These are phyloP conservation scores for Eupithecia abbreviata DNA, from an alignment of 2,888 invertebrate species.

Conservation along the genomic window DNA sequence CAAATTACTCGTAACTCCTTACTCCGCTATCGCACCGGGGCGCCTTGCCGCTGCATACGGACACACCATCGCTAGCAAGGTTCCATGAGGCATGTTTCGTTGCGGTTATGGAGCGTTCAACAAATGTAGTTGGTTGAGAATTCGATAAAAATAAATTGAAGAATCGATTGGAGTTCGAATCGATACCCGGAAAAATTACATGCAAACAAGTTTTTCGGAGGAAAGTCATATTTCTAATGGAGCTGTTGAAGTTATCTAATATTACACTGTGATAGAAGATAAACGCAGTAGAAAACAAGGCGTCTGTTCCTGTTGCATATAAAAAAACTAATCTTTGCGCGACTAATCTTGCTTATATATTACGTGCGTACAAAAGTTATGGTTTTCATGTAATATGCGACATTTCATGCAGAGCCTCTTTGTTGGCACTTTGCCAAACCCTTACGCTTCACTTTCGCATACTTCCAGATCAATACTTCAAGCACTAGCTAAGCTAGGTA, in stretches of 20 bases:
- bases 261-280: not conserved
- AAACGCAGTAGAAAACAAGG: not conserved
- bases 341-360: not conserved
- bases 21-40: not conserved
- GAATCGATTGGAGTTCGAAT: constrained; percentile 21
- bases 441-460: constrained; percentile 35
- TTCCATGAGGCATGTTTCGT: not conserved
- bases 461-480: constrained; percentile 40
- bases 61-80: not conserved
- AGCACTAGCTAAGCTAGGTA: constrained; percentile 24
- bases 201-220: not conserved
- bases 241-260: not conserved
- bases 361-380: constrained; percentile 10
- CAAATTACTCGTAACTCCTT: not conserved
- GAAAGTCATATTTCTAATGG: not conserved
- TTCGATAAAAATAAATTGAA: constrained; percentile 35
- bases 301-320: no score
- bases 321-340: no score
- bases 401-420: constrained; percentile 31
- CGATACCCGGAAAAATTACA: not conserved
- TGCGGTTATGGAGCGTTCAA: constrained; percentile 34
- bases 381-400: constrained; percentile 36
- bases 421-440: constrained; percentile 37
- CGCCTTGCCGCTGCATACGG: not conserved
- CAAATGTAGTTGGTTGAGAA: constrained; percentile 24